phyloP scores from a whole-genome alignment of 2,797 vertebrate species.

The Tachyglossus aculeatus region DNA sequence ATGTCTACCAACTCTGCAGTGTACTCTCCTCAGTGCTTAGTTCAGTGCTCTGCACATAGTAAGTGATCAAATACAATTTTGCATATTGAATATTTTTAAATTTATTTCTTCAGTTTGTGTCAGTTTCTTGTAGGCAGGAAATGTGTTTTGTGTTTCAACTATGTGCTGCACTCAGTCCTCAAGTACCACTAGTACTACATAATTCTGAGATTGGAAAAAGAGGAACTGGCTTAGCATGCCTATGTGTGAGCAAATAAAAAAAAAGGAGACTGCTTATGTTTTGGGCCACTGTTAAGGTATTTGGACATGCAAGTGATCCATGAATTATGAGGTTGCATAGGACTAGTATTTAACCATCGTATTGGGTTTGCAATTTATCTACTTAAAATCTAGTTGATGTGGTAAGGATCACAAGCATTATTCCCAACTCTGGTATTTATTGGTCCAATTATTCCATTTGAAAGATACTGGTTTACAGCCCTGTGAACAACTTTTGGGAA shows the following conservation, averaged over 20 bases:
- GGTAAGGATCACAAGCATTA: constrained; percentile 25
- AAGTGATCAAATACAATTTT: no score
- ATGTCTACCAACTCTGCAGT: no score
- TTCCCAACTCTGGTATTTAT: constrained; percentile 42
- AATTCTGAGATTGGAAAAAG: neutral
- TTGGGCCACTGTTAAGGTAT: constrained; percentile 3
- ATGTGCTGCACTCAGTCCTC: neutral
- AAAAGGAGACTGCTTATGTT: neutral
- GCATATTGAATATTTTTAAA: neutral
- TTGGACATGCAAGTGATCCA: constrained; percentile 28
- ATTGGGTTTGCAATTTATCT: constrained; percentile 48
- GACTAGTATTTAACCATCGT: constrained; percentile 47
- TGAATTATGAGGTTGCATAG: constrained; percentile 47
- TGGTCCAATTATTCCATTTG: constrained; percentile 44
- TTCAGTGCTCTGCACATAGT: neutral
- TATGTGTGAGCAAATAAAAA: neutral
- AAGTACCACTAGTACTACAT: no score
- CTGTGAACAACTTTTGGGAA: constrained; percentile 25
- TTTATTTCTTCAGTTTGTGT: neutral
- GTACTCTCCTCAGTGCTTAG: no score
- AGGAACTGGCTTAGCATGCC: neutral
- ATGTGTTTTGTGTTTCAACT: neutral
- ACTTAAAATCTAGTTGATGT: constrained; percentile 41
- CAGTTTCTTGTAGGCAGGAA: neutral
- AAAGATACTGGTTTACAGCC: constrained; percentile 42